Evolutionary conservation across 2,797 vertebrate genomes (phyloP).

Genomic region (Poecile montanus): DNA sequence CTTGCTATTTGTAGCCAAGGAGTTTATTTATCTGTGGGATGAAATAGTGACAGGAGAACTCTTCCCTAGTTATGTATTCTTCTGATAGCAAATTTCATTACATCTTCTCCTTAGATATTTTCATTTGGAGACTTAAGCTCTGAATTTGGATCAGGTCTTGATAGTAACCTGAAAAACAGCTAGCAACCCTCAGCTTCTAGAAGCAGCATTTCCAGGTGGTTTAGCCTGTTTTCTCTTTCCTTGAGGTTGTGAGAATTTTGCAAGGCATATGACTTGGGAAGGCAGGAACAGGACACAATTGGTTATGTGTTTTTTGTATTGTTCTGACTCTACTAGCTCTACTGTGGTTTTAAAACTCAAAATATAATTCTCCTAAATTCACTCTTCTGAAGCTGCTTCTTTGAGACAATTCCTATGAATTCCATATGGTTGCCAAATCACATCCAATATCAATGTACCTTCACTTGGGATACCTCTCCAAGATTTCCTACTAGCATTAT

Average conservation of each 20-base stretch:
- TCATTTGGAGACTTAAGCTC: not conserved
- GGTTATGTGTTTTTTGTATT: not conserved
- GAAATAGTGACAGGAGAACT: not conserved
- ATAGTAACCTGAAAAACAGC: not conserved
- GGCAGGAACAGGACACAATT: fast-evolving
- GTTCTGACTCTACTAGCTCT: not conserved
- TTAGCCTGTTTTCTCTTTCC: not conserved
- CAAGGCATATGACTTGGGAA: not conserved
- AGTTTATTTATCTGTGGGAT: not conserved
- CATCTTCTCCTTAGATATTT: not conserved
- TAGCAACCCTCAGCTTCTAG: not conserved
- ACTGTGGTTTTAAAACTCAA: not conserved
- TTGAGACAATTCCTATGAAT: not conserved
- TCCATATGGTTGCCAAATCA: not conserved
- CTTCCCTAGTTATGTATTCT: not conserved
- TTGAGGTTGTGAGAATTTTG: not conserved
- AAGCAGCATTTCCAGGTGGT: not conserved
- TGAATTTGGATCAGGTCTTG: not conserved
- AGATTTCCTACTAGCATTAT: not conserved
- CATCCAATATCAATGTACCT: not conserved
- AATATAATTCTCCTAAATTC: not conserved
- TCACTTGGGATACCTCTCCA: not conserved
- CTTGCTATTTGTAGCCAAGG: not conserved
- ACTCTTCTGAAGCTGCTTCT: not conserved
- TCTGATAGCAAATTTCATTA: not conserved